phyloP scores from a whole-genome alignment of 2,888 invertebrate genomes.

The Eudasyphora cyanicolor region DNA sequence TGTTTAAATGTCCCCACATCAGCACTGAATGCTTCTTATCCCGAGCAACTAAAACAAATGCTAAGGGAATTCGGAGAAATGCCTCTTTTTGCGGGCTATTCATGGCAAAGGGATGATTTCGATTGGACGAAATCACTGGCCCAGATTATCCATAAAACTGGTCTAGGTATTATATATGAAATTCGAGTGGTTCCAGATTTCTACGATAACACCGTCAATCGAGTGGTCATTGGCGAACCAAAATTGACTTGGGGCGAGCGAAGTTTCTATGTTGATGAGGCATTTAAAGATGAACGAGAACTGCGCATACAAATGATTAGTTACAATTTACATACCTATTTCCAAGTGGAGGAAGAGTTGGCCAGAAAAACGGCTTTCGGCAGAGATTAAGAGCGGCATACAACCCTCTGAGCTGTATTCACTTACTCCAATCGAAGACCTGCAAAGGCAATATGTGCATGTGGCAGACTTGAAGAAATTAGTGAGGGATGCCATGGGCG shows the following conservation, averaged over 20 bases:
- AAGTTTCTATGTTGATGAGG: slow-evolving; percentile 55
- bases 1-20: slow-evolving; percentile 68
- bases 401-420: slow-evolving; percentile 53
- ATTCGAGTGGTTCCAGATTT: slow-evolving; percentile 67
- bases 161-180: slow-evolving; percentile 72
- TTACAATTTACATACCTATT: slow-evolving; percentile 63
- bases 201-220: slow-evolving; percentile 60
- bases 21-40: slow-evolving; percentile 58
- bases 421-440: slow-evolving; percentile 57
- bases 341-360: slow-evolving; percentile 65
- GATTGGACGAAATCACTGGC: slow-evolving; percentile 73
- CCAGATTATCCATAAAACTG: slow-evolving; percentile 70
- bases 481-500: slow-evolving; percentile 72
- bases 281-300: slow-evolving; percentile 62
- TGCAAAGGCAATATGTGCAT: slow-evolving; percentile 64
- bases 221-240: slow-evolving; percentile 73
- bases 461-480: slow-evolving; percentile 69
- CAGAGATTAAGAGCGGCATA: neutral
- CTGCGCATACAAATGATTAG: slow-evolving; percentile 51
- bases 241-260: slow-evolving; percentile 34
- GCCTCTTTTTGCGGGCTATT: slow-evolving; percentile 68
- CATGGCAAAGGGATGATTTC: slow-evolving; percentile 67
- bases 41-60: slow-evolving; percentile 66
- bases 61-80: slow-evolving; percentile 71
- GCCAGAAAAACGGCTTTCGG: slow-evolving; percentile 66